These are phyloP conservation scores for Spea multiplicata DNA, from an alignment of 2,113 vertebrate species.

Conservation along the genomic window DNA sequence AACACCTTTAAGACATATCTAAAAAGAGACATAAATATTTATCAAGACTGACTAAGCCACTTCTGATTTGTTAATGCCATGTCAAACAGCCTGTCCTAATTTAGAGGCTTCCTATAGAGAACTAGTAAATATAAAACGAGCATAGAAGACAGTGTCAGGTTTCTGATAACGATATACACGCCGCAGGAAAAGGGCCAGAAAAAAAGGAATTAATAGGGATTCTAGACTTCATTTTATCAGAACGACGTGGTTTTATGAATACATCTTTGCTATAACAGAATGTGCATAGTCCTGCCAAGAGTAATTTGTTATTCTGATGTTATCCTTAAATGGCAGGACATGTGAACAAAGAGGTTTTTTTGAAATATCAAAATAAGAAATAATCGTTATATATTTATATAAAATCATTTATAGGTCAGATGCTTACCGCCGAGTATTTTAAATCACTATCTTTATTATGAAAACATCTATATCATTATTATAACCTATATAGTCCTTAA, in stretches of 20 bases:
- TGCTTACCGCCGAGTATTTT: no score
- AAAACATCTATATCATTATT: no score
- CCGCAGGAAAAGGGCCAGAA: background rate
- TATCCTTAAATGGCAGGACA: background rate
- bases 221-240: background rate
- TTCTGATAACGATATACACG: background rate
- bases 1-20: no score
- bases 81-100: background rate
- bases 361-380: no score
- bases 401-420: no score
- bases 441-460: no score
- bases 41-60: no score
- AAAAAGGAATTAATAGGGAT: background rate
- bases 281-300: background rate
- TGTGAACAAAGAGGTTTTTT: background rate
- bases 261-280: background rate
- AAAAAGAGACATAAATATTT: no score
- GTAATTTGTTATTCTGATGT: background rate
- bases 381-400: no score
- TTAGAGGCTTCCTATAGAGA: background rate
- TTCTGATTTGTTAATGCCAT: background rate
- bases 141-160: background rate
- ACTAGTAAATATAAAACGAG: background rate
- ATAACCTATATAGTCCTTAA: no score
- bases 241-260: background rate